Evolutionary conservation across 1,140 invertebrate species (phyloP), one percentile per base, ranked within the genome.

Genomic region (Philaenus spumarius): DNA sequence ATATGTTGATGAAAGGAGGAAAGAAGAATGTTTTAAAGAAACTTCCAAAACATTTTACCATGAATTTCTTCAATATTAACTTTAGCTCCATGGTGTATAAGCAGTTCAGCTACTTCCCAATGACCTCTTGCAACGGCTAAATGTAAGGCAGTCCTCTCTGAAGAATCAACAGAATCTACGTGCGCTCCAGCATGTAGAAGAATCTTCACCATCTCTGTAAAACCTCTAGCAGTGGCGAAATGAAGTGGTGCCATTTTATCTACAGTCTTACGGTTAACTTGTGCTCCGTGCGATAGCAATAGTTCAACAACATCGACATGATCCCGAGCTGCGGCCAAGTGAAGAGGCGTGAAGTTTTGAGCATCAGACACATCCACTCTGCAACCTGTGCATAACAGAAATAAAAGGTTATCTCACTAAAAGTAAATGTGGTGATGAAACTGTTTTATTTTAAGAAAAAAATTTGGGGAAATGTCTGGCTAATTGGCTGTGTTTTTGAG

Each of bases 31-130:
- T n/a, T n/a, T n/a, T n/a, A n/a, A n/a, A n/a, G n/a, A n/a, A n/a
- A n/a, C n/a, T n/a, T n/a, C n/a, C n/a, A n/a, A n/a, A n/a, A n/a
- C n/a, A n/a, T n/a, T 46, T 62, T 60, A 67, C 75, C 76, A 53
- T 77, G 70, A 59, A 73, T 74, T 59, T 83, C 81, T 69, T 82
- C 80, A 15, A 80, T 68, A 67, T 83, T 83, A 7, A 82, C 71
- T 58, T 75, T 74, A 6, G 80, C 78, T 2, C 78, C 79, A 14
- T 71, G 67, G 12, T 73, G 61, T 22, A 83, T 70, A 12, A 83
- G 64, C 15, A 76, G 64, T 54, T 68, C 60, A 1, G 78, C 78
- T 35, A 77, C 68, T 22, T 75, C 72, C 40, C 72, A 65, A 60
- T 78, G 67, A 20, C 72, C 69, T 51, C 76, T 67, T 2, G 71